Evolutionary conservation across 2,113 vertebrate genomes (phyloP).

Genomic region (Lontra canadensis): DNA sequence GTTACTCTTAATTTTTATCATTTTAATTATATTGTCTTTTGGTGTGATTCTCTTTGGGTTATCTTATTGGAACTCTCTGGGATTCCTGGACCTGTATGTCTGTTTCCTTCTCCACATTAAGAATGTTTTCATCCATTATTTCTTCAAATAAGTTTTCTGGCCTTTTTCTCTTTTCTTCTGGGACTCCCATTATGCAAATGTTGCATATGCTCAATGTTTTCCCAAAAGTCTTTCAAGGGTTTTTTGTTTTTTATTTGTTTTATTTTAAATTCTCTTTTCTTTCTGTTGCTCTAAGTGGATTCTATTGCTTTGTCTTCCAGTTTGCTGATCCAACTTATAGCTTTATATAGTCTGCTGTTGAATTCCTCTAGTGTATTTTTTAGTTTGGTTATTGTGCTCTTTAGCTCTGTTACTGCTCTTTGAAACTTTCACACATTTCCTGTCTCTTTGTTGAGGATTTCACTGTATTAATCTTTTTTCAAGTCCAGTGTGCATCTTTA

Average conservation of each 20-base stretch:
- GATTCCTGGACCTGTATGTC: neutral
- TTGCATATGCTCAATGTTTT: neutral
- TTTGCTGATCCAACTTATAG: neutral
- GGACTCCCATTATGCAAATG: neutral
- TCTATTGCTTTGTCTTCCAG: neutral
- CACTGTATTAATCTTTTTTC: neutral
- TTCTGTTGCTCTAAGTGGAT: neutral
- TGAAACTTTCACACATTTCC: neutral
- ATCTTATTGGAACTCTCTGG: neutral
- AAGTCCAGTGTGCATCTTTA: neutral
- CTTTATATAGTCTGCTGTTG: neutral
- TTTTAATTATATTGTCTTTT: neutral
- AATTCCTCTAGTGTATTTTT: neutral
- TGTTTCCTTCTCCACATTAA: neutral
- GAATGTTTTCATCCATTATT: neutral
- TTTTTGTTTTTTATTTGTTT: neutral
- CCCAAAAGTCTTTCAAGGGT: neutral
- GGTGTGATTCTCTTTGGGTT: neutral
- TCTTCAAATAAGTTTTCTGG: neutral
- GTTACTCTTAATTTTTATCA: neutral
- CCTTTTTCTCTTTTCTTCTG: neutral
- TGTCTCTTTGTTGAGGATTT: neutral
- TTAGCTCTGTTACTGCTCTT: neutral
- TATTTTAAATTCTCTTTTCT: neutral
- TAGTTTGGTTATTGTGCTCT: neutral